phyloP scores from a whole-genome alignment of 2,797 vertebrate genomes.

The Cynopterus sphinx region DNA sequence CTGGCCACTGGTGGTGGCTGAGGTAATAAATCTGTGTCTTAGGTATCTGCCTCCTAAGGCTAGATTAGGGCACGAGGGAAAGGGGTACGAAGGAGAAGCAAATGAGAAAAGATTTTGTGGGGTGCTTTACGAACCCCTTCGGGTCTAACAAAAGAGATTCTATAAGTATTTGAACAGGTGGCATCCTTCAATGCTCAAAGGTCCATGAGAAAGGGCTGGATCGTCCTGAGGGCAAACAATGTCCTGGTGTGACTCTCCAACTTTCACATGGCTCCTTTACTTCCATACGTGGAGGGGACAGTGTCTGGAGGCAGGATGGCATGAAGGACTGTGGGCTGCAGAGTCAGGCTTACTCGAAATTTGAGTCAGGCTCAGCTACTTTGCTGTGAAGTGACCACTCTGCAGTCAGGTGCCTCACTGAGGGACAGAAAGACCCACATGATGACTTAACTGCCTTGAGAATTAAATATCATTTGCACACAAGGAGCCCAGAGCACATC shows the following conservation, averaged over 20 bases:
- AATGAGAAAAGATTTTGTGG: background rate
- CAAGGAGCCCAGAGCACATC: background rate
- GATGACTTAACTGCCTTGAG: background rate
- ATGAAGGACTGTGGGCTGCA: background rate
- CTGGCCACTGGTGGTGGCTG: background rate
- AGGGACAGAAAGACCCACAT: background rate
- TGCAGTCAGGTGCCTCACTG: background rate
- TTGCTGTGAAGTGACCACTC: background rate
- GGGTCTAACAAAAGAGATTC: constrained; percentile 5
- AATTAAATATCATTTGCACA: background rate
- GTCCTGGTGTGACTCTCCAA: background rate
- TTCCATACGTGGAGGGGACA: background rate
- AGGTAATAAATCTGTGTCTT: background rate
- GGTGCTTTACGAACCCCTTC: background rate
- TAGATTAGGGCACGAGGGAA: background rate
- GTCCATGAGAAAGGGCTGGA: background rate
- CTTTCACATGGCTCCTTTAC: background rate
- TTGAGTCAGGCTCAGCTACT: background rate
- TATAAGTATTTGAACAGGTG: background rate
- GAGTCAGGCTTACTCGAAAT: background rate
- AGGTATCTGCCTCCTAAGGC: background rate
- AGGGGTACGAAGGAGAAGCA: no score
- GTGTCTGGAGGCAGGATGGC: background rate
- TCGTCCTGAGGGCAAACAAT: background rate
- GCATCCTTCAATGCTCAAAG: background rate